phyloP scores from a whole-genome alignment of 2,888 invertebrate species.

The Philopedon plagiatum region DNA sequence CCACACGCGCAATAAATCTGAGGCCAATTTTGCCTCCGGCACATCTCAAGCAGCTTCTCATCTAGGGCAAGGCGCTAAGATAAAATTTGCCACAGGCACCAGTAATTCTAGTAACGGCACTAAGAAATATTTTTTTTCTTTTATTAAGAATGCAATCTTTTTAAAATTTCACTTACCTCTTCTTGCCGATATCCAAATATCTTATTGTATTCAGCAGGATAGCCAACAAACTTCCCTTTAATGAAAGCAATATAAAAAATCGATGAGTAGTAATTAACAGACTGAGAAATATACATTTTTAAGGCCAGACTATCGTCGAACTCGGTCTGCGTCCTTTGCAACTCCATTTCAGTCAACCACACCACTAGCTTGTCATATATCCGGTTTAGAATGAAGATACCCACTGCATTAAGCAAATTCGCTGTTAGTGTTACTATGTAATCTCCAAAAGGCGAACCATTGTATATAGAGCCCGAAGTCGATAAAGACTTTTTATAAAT shows the following conservation, averaged over 20 bases:
- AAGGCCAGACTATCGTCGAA: conserved; percentile 89
- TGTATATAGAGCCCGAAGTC: conserved; percentile 73
- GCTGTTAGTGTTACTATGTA: conserved; percentile 83
- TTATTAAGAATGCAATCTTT: no score
- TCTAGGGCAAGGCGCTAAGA: no score
- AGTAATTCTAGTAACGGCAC: no score
- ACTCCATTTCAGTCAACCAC: conserved; percentile 81
- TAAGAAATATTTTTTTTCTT: no score
- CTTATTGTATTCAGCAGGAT: conserved; percentile 83
- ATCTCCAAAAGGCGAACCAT: conserved; percentile 72
- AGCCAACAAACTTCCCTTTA: conserved; percentile 84
- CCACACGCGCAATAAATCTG: no score
- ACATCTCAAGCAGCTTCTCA: no score
- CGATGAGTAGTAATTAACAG: conserved; percentile 91
- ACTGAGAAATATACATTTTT: conserved; percentile 90
- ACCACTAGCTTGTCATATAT: conserved; percentile 77
- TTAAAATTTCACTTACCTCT: conserved; percentile 77
- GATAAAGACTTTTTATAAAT: conserved; percentile 74
- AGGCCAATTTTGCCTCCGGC: no score
- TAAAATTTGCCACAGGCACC: no score
- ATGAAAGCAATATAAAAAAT: conserved; percentile 88
- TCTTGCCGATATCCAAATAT: conserved; percentile 80
- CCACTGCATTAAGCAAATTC: conserved; percentile 81
- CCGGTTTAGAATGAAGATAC: conserved; percentile 83
- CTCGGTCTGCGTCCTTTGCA: conserved; percentile 86